A percentile compares a stretch with the other conserved stretches of the same genome.
These are phyloP conservation scores for Cryptotermes secundus DNA, from an alignment of 1,140 invertebrate genomes.

Conservation along the genomic window DNA sequence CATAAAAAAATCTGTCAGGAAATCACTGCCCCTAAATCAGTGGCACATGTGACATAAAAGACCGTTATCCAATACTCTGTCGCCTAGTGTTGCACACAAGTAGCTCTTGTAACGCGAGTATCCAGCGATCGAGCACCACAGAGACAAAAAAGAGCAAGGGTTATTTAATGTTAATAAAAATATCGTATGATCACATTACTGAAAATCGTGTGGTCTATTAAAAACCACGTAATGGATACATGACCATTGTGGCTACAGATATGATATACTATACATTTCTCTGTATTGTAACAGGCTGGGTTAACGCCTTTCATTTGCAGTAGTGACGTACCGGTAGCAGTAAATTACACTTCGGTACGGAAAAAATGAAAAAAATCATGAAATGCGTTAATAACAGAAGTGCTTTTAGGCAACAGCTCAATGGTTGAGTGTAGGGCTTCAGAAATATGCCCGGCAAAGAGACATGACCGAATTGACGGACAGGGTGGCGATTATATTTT, in stretches of 20 bases:
- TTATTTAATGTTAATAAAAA: constrained; percentile 21
- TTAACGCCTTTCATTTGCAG: not conserved
- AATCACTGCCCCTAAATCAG: not conserved
- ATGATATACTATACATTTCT: not conserved
- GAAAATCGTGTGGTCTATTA: constrained; percentile 19
- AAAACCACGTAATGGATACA: constrained; percentile 19
- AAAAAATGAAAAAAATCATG: too few species aligned
- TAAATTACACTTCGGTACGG: too few species aligned
- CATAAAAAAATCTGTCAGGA: too few species aligned
- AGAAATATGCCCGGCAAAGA: too few species aligned
- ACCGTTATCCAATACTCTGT: not conserved
- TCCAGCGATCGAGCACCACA: not conserved
- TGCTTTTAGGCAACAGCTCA: too few species aligned
- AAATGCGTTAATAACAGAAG: too few species aligned
- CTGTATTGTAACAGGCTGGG: not conserved
- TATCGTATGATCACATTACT: constrained; percentile 9
- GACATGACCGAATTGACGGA: too few species aligned
- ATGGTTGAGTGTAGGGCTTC: too few species aligned
- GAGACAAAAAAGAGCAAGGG: not conserved
- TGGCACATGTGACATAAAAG: not conserved
- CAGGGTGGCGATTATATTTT: too few species aligned
- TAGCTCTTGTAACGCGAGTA: not conserved
- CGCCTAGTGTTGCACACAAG: constrained; percentile 1
- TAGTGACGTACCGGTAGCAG: too few species aligned
- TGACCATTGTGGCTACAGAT: not conserved